Conservation (phyloP, 2,113 vertebrate species). For the Protobothrops flavoviridis region DNA sequence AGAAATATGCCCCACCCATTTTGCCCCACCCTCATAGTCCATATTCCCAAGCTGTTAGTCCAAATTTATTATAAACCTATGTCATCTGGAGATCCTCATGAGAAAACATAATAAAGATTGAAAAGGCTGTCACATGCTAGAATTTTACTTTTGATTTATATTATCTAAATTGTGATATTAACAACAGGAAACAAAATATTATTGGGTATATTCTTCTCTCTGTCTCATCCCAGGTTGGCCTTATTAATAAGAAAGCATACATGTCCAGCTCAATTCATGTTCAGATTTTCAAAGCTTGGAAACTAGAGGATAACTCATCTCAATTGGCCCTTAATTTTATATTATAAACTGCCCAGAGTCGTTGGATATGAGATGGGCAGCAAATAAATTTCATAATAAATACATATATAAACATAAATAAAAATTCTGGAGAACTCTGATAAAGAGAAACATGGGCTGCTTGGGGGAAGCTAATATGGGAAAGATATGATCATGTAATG, state of each 20-base stretch:
- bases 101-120: background rate
- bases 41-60: background rate
- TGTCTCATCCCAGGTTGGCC: too few species aligned
- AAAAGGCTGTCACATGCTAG: background rate
- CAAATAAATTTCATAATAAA: background rate
- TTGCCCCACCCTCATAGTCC: background rate
- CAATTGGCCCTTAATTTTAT: background rate
- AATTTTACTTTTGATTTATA: background rate
- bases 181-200: background rate
- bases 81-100: too few species aligned
- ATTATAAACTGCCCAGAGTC: background rate
- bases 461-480: background rate
- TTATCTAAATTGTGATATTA: background rate
- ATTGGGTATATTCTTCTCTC: too few species aligned
- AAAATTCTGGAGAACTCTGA: background rate
- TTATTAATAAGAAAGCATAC: too few species aligned
- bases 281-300: background rate
- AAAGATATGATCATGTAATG: background rate
- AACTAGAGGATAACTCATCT: background rate
- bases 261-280: background rate
- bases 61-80: background rate
- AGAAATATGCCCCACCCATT: background rate
- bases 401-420: background rate
- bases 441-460: background rate
- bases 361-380: background rate